Conservation (phyloP, 1,140 invertebrate genomes). For the Dendroctonus valens region DNA sequence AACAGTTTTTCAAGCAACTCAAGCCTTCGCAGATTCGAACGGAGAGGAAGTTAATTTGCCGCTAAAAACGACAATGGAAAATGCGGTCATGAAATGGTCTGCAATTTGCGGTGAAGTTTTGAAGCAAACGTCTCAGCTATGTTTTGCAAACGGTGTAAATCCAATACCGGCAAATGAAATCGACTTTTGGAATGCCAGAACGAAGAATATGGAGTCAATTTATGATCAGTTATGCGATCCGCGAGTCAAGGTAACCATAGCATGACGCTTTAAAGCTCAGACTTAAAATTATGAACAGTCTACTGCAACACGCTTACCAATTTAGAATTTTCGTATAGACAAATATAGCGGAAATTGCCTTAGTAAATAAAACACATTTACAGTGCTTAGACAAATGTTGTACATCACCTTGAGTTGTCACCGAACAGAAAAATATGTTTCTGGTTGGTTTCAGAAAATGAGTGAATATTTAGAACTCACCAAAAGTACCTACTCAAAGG, state of each 20-base stretch:
- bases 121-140: conserved; percentile 67
- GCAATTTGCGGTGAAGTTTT: conserved; percentile 74
- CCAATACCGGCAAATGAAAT: conserved; percentile 72
- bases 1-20: conserved; percentile 61
- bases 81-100: conserved; percentile 80
- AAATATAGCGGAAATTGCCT: too few relatives aligned
- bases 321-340: not conserved
- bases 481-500: conserved; percentile 62
- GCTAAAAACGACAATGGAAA: conserved; percentile 69
- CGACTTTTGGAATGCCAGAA: conserved; percentile 64
- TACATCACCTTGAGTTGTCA: too few relatives aligned
- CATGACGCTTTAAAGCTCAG: too few relatives aligned
- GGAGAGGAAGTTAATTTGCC: conserved; percentile 61
- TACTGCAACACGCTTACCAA: not conserved
- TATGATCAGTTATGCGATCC: conserved; percentile 78
- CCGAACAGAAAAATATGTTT: not conserved
- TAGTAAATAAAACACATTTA: too few relatives aligned
- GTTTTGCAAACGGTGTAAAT: conserved; percentile 51
- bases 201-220: conserved; percentile 77
- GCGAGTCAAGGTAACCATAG: conserved; percentile 58
- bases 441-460: conserved; percentile 58
- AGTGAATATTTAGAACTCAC: conserved; percentile 63
- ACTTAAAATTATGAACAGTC: not conserved
- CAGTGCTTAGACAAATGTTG: too few relatives aligned
- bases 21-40: conserved; percentile 55